Conservation (phyloP, 2,113 vertebrate genomes). For the Hystrix cristata region DNA sequence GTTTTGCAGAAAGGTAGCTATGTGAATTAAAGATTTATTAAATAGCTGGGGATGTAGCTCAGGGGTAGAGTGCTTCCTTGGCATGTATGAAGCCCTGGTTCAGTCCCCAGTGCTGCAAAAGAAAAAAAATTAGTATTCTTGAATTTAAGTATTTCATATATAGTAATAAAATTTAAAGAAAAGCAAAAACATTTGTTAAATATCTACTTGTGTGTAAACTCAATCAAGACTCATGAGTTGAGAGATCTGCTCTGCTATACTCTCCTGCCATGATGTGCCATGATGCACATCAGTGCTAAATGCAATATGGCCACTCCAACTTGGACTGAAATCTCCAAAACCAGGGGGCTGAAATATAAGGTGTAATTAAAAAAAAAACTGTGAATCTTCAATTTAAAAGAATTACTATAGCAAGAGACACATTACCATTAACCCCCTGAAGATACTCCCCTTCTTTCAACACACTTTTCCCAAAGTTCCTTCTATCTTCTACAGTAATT, state of each 20-base stretch:
- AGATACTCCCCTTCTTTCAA: background rate
- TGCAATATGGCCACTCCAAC: background rate
- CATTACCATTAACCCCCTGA: background rate
- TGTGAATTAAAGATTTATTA: constrained; percentile 16
- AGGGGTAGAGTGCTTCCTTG: too few relatives aligned
- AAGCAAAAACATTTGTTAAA: background rate
- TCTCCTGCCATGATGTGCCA: background rate
- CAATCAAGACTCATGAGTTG: background rate
- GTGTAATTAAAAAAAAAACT: background rate
- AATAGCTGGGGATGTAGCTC: background rate
- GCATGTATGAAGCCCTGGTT: too few relatives aligned
- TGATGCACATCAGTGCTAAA: background rate
- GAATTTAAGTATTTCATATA: too few relatives aligned
- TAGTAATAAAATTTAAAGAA: too few relatives aligned
- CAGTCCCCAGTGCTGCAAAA: too few relatives aligned
- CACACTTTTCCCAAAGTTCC: background rate
- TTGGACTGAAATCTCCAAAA: background rate
- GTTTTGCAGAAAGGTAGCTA: background rate
- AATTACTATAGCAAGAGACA: background rate
- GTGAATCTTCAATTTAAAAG: background rate
- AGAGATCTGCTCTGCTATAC: background rate
- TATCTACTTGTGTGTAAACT: background rate
- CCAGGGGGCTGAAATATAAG: background rate
- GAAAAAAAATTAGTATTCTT: too few relatives aligned
- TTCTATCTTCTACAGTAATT: background rate